Evolutionary conservation across 2,797 vertebrate species (phyloP).

Genomic region (Anguilla pacifica): DNA sequence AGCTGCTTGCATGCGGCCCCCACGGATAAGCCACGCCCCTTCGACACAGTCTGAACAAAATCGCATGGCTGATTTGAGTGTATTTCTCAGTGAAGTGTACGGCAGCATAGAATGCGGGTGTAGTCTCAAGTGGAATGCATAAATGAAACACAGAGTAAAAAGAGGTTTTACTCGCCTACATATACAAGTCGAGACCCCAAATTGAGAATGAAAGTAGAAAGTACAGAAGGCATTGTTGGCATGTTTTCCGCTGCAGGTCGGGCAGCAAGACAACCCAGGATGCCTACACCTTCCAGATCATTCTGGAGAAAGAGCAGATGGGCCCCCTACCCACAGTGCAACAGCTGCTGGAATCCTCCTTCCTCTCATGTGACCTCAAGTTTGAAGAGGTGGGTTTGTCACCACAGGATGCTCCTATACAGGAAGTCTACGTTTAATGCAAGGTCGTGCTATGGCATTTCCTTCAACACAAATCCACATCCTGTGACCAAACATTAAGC

Average conservation of each 20-base stretch:
- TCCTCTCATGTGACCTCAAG: slow-evolving; percentile 73
- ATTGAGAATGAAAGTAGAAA: neutral
- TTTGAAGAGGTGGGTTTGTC: slow-evolving; percentile 72
- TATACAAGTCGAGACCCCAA: no score
- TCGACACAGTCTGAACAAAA: neutral
- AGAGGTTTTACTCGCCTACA: neutral
- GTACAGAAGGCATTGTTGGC: neutral
- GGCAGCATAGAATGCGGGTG: neutral
- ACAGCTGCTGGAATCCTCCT: slow-evolving; percentile 76
- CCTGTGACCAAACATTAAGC: neutral
- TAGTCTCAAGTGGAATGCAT: neutral
- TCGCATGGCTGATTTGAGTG: neutral
- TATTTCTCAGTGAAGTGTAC: neutral
- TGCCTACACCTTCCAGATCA: slow-evolving; percentile 78
- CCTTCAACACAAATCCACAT: neutral
- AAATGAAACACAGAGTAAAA: neutral
- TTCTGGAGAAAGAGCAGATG: slow-evolving; percentile 74
- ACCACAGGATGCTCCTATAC: neutral
- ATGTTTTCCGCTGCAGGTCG: slow-evolving; percentile 57
- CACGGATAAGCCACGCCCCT: neutral
- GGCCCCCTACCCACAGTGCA: slow-evolving; percentile 73
- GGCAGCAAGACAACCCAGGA: slow-evolving; percentile 63
- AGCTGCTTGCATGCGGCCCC: neutral
- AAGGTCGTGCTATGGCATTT: neutral
- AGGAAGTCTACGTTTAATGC: neutral